Conservation (phyloP, 2,888 invertebrate genomes). For the Homarus gammarus region DNA sequence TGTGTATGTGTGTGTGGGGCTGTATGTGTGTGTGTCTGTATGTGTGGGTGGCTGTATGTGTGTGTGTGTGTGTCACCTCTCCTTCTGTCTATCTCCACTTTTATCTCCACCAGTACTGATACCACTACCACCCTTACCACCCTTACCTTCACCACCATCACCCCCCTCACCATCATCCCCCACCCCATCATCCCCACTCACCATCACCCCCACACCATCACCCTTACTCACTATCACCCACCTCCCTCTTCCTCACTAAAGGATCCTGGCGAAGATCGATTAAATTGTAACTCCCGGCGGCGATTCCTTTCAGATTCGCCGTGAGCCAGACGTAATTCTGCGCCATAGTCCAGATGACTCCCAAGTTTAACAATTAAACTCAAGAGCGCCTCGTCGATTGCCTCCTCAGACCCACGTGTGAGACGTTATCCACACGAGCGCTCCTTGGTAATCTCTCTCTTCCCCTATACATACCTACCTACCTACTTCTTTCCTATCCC, state of each 20-base stretch:
- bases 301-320: constrained; percentile 19
- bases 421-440: constrained; percentile 46
- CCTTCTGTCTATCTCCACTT: too few species aligned
- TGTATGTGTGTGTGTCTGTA: neutral
- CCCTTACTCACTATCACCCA: neutral
- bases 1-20: neutral
- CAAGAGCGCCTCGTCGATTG: constrained; percentile 41
- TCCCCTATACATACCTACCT: neutral
- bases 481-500: neutral
- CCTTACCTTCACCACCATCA: neutral
- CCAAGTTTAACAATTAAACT: constrained; percentile 68
- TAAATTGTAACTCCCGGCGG: neutral
- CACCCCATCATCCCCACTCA: neutral
- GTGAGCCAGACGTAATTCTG: constrained; percentile 36
- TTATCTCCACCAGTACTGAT: too few species aligned
- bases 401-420: constrained; percentile 50
- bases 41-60: neutral
- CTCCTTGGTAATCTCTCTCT: too few species aligned
- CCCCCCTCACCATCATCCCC: neutral
- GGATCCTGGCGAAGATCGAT: neutral
- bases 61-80: too few species aligned
- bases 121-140: neutral
- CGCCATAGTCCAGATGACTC: constrained; percentile 25
- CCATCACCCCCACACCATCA: neutral
- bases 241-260: neutral